Percentiles rank a stretch among this genome's conserved stretches.
These are phyloP conservation scores for Luscinia luscinia DNA, from an alignment of 2,797 vertebrate species.

Conservation along the genomic window DNA sequence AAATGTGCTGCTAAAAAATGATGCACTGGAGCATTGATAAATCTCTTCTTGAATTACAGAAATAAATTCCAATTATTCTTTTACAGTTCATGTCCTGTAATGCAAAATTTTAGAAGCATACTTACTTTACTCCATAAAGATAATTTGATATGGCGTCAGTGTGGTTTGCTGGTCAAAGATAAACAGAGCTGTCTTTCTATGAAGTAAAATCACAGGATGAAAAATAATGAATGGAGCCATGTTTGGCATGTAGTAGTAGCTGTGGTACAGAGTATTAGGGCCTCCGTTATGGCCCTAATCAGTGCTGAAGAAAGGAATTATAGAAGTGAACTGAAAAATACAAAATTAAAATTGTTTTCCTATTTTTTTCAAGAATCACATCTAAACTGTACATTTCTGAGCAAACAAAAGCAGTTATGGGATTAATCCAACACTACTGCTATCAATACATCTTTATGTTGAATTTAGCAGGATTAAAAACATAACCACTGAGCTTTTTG, in stretches of 20 bases:
- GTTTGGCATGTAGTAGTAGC: background rate
- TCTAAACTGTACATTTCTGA: background rate
- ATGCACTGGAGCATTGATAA: background rate
- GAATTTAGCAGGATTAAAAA: background rate
- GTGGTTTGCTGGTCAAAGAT: background rate
- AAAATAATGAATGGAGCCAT: background rate
- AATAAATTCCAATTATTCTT: background rate
- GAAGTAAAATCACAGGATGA: background rate
- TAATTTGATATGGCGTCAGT: background rate
- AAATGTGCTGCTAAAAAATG: background rate
- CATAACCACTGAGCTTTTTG: background rate
- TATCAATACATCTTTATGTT: background rate
- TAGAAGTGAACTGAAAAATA: background rate
- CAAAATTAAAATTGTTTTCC: fast-evolving
- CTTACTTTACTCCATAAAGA: background rate
- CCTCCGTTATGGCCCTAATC: background rate
- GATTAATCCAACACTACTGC: background rate
- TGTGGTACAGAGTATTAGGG: background rate
- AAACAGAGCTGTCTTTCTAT: background rate
- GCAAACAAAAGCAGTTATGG: background rate
- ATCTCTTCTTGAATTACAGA: background rate
- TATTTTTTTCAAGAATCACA: background rate
- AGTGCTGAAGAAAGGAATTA: background rate
- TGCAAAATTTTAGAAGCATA: background rate
- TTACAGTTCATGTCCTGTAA: background rate